Base-by-base conservation (phyloP, 2,888 invertebrate genomes). In the Himalopsyche tibetana region DNA sequence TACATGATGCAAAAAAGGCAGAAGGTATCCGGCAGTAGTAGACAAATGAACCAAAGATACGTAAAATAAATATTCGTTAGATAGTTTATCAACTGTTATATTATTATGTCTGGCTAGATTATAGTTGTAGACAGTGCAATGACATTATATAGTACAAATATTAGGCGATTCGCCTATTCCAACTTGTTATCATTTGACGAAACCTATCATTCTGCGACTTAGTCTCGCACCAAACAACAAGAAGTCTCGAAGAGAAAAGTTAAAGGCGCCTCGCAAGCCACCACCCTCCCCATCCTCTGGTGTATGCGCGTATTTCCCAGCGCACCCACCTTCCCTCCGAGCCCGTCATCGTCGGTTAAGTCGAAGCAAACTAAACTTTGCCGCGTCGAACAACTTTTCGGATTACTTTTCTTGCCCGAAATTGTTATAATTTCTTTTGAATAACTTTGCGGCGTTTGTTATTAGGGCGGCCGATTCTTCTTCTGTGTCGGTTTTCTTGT, bases 341-440 rank as follows among this genome's bases (percentile, higher is more conserved):
- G 38, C 74, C 28, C 74, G 74, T 74, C 74, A 74, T 74, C 74
- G 74, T 74, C 74, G 74, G 74, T 74, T 74, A 74, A 74, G 74
- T 74, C 81, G 81, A 81, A 45, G 81, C 81, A 81, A 81, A 74
- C 69, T 74, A 83, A 83, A 45, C 79, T 83, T 83, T 83, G 45
- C 36, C 74, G 36, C 84, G 84, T 56, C 63, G 80, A 83, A 83
- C 87, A 86, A 88, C 88, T 88, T 88, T 88, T 85, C 83, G 87
- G 87, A 88, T 88, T 88, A 88, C 87, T 87, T 88, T 87, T 88
- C 87, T 87, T 87, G 87, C 84, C 86, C 84, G 87, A 87, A 88
- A 88, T 88, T 88, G 88, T 88, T 88, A 88, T 88, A 88, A 88
- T 88, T 88, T 88, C 88, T 88, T 88, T 88, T 88, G 88, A 88